Conservation (phyloP, 1,140 invertebrate genomes). For the Steinernema feltiae region DNA sequence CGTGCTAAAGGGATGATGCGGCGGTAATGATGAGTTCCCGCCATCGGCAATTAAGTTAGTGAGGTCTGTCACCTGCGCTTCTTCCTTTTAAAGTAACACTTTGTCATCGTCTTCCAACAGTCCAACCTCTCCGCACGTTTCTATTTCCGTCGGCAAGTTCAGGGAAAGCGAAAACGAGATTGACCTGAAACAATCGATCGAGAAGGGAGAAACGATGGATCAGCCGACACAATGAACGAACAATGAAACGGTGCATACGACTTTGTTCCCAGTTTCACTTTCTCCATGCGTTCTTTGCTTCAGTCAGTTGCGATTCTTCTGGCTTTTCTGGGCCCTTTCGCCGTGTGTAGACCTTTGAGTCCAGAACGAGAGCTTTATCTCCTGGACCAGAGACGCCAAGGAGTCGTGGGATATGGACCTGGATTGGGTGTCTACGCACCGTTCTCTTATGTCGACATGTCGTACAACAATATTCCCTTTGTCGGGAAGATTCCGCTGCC, state of each 20-base stretch:
- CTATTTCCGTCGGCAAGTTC: neutral
- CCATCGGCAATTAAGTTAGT: too few relatives aligned
- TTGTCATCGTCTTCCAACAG: too few relatives aligned
- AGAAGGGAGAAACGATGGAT: neutral
- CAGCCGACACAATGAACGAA: neutral
- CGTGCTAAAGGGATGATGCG: too few relatives aligned
- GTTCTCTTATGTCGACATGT: slow-evolving; percentile 38
- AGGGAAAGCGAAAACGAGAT: slow-evolving; percentile 1
- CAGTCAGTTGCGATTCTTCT: neutral
- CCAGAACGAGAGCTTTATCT: neutral
- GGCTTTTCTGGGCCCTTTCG: neutral
- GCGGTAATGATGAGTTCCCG: too few relatives aligned
- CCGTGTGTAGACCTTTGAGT: neutral
- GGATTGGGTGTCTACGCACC: slow-evolving; percentile 39
- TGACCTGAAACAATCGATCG: neutral
- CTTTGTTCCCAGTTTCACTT: neutral
- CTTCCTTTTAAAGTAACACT: too few relatives aligned
- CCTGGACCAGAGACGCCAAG: neutral
- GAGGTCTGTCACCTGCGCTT: too few relatives aligned
- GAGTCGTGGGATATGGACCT: slow-evolving; percentile 38
- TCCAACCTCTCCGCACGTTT: neutral
- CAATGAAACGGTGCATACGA: too few relatives aligned
- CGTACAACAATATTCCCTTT: slow-evolving; percentile 42
- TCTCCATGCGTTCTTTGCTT: neutral
- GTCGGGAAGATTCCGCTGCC: slow-evolving; percentile 40